Percentiles rank a stretch among this genome's conserved stretches.
Evolutionary conservation across 2,888 invertebrate species (phyloP).

Genomic region (Papilio protenor): DNA sequence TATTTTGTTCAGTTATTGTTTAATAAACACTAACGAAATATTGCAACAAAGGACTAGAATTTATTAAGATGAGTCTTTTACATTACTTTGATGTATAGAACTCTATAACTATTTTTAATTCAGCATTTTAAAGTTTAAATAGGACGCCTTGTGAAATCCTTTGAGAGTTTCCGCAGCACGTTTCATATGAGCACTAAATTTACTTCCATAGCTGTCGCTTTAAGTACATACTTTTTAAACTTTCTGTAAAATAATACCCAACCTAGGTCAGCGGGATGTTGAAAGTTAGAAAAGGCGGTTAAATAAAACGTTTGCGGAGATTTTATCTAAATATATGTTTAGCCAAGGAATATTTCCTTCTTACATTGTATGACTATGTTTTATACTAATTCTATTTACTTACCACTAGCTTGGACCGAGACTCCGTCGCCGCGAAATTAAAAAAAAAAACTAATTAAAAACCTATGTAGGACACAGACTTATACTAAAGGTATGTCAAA

Average conservation of each 20-base stretch:
- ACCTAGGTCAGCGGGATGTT: constrained; percentile 23
- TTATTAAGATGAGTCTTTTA: neutral
- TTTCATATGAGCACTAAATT: constrained; percentile 33
- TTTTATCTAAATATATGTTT: constrained; percentile 9
- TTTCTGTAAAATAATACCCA: constrained; percentile 26
- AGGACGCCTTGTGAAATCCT: constrained; percentile 22
- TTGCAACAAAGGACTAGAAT: no score
- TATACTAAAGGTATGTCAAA: no score
- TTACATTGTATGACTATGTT: neutral
- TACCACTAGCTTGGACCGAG: no score
- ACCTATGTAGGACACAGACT: no score
- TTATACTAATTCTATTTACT: neutral
- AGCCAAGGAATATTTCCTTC: neutral
- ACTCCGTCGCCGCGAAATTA: no score
- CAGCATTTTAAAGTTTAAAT: constrained; percentile 12
- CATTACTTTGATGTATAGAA: neutral
- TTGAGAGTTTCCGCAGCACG: constrained; percentile 33
- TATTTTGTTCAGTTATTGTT: no score
- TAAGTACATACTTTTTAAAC: constrained; percentile 29
- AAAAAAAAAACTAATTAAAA: no score
- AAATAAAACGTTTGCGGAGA: neutral
- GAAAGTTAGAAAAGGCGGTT: constrained; percentile 17
- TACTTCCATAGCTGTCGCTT: constrained; percentile 34
- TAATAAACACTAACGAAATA: no score
- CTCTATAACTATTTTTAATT: neutral